Percentiles rank a stretch among this genome's conserved stretches.
These are phyloP conservation scores for Hydra vulgaris DNA, from an alignment of 30 jellyfish, hydroid and myxozoan species.

Conservation along the genomic window DNA sequence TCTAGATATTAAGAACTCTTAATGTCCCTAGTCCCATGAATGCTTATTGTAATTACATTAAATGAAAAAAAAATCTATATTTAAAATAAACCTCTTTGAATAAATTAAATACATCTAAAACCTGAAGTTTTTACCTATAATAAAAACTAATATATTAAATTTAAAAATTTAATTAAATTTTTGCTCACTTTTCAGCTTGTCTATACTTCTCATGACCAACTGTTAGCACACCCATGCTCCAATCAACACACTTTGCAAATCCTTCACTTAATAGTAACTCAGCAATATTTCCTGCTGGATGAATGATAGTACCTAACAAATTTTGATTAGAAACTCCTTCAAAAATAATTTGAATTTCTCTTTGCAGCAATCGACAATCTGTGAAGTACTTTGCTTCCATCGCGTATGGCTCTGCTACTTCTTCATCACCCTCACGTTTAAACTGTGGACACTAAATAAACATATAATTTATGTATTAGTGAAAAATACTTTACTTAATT, in stretches of 20 bases:
- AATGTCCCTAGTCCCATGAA: no score
- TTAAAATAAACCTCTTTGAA: no score
- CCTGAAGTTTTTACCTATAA: no score
- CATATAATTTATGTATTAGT: no score
- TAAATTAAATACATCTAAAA: no score
- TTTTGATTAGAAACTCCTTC: constrained; percentile 90
- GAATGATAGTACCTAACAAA: constrained; percentile 64
- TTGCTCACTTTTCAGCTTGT: constrained; percentile 77
- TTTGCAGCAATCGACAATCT: constrained; percentile 71
- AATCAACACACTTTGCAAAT: constrained; percentile 82
- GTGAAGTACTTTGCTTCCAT: constrained; percentile 82
- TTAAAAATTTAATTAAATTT: no score
- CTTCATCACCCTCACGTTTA: constrained; percentile 67
- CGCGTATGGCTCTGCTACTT: constrained; percentile 67
- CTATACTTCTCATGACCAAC: constrained; percentile 75
- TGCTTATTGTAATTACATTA: no score
- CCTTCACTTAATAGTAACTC: constrained; percentile 75
- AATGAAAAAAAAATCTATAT: no score
- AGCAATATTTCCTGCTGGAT: constrained; percentile 90
- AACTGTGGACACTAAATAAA: constrained; percentile 61
- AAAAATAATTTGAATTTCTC: constrained; percentile 62
- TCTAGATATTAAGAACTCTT: no score
- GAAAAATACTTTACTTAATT: no score
- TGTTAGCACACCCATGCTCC: constrained; percentile 84
- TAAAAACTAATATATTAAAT: no score